A percentile compares a stretch with the other conserved stretches of the same genome.
phyloP scores from a whole-genome alignment of 2,888 invertebrate species.

The Dynastes grantii region DNA sequence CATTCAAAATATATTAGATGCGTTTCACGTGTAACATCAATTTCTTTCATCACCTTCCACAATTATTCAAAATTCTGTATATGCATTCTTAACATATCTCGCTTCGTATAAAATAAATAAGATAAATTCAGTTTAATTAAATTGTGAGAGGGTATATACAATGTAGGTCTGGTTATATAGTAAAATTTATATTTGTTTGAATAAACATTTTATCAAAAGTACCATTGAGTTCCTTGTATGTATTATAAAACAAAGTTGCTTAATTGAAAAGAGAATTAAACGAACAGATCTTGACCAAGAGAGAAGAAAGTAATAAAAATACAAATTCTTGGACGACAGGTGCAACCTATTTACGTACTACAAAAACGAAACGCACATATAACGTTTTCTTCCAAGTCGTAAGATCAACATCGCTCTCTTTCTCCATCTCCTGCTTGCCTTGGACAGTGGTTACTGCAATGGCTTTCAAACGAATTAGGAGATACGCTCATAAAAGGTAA shows the following conservation, averaged over 20 bases:
- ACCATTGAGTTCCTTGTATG: neutral
- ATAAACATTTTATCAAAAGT: too few species aligned
- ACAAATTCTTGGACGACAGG: constrained; percentile 64
- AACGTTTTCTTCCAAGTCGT: constrained; percentile 37
- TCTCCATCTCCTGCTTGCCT: too few species aligned
- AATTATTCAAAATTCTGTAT: too few species aligned
- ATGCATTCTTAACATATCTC: too few species aligned
- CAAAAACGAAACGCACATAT: constrained; percentile 51
- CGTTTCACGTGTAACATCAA: too few species aligned
- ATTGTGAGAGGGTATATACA: too few species aligned
- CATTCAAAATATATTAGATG: too few species aligned
- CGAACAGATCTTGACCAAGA: constrained; percentile 35
- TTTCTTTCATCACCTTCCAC: too few species aligned
- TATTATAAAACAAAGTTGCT: constrained; percentile 23
- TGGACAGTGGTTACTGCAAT: constrained; percentile 23
- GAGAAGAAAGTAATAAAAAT: constrained; percentile 54
- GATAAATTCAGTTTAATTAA: too few species aligned
- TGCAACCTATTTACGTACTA: constrained; percentile 62
- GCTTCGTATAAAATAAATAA: too few species aligned
- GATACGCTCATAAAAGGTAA: constrained; percentile 15
- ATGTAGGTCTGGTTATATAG: too few species aligned
- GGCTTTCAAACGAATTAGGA: constrained; percentile 36
- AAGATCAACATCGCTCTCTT: constrained; percentile 21
- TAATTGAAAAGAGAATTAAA: constrained; percentile 22
- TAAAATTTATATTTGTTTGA: too few species aligned